phyloP scores from a whole-genome alignment of 2,797 vertebrate species.

The Mergus octosetaceus region DNA sequence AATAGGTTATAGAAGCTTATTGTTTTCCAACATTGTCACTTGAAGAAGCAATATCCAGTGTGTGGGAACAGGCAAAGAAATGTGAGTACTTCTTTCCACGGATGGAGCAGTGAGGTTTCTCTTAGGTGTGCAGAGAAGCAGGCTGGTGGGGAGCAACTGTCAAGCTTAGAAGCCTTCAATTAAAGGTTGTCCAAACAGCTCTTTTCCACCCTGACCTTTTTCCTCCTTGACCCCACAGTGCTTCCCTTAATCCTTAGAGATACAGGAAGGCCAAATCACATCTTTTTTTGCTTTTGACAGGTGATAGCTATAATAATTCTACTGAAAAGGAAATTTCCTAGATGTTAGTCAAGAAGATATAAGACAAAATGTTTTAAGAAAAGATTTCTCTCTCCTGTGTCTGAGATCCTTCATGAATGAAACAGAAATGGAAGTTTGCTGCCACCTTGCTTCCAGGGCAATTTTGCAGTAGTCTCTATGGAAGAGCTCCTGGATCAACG shows the following conservation, averaged over 20 bases:
- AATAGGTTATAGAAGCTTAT: not conserved
- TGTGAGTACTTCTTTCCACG: not conserved
- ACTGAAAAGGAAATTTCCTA: not conserved
- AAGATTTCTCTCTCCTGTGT: not conserved
- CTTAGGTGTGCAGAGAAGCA: not conserved
- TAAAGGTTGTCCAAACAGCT: not conserved
- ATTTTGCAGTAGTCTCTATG: not conserved
- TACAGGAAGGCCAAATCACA: not conserved
- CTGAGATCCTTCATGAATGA: not conserved
- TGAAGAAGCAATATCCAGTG: not conserved
- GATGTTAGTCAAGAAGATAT: not conserved
- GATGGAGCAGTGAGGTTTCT: not conserved
- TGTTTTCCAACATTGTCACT: not conserved
- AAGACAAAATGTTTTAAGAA: rapidly evolving
- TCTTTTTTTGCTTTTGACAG: not conserved
- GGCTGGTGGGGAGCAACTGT: not conserved
- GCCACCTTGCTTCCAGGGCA: constrained; percentile 53
- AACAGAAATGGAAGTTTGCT: constrained; percentile 33
- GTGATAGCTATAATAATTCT: not conserved
- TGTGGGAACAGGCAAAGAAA: not conserved
- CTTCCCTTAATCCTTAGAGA: not conserved
- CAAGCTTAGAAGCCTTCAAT: not conserved
- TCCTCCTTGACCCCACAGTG: not conserved
- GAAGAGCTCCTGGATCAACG: not conserved
- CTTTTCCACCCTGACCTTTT: not conserved